phyloP scores from a whole-genome alignment of 2,888 invertebrate species.

The Chymomyza caudatula region DNA sequence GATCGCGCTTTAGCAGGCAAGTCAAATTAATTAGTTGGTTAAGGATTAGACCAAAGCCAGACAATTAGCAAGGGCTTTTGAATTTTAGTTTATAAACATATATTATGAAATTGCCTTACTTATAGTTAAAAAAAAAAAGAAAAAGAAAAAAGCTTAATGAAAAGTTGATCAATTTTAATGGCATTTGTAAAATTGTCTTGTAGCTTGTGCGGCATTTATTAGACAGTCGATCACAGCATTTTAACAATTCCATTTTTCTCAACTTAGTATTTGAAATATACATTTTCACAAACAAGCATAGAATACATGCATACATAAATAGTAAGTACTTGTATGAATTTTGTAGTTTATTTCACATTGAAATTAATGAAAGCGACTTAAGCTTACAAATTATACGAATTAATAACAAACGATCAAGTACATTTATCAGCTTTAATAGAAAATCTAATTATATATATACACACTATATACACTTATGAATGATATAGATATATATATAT shows the following conservation, averaged over 20 bases:
- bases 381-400: constrained; percentile 34
- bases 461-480: constrained; percentile 17
- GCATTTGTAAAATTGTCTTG: constrained; percentile 22
- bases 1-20: constrained; percentile 34
- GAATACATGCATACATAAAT: background rate
- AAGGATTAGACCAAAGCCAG: constrained; percentile 1
- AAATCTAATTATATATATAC: constrained; percentile 44
- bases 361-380: constrained; percentile 47
- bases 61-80: background rate
- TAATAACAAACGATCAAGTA: constrained; percentile 52
- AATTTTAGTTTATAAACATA: background rate
- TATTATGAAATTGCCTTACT: background rate
- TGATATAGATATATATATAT: constrained; percentile 36
- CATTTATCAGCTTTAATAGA: constrained; percentile 67
- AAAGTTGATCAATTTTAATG: background rate
- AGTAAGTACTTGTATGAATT: constrained; percentile 28
- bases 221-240: constrained; percentile 11
- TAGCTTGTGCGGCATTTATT: constrained; percentile 47
- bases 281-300: background rate
- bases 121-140: background rate
- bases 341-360: constrained; percentile 67
- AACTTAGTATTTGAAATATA: background rate
- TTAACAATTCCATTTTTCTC: background rate
- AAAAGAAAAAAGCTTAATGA: constrained; percentile 40
- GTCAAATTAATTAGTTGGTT: constrained; percentile 42